These are phyloP conservation scores for Falco punctatus DNA, from an alignment of 2,113 vertebrate genomes.

Conservation along the genomic window DNA sequence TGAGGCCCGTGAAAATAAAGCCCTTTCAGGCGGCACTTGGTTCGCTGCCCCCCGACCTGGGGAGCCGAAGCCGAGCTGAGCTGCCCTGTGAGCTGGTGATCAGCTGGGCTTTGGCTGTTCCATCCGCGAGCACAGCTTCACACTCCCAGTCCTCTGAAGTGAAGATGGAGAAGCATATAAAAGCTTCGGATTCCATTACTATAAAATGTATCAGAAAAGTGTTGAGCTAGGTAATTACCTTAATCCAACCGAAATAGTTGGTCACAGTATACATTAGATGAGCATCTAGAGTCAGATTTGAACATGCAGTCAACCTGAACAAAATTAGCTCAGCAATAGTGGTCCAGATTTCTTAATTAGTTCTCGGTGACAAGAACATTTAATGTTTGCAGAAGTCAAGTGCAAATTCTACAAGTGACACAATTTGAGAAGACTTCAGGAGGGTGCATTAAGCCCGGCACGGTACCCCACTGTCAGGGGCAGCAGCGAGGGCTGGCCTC, in stretches of 20 bases:
- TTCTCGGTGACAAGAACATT: slow-evolving; percentile 68
- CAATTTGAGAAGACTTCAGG: slow-evolving; percentile 17
- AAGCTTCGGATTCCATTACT: slow-evolving; percentile 64
- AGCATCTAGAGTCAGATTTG: slow-evolving; percentile 76
- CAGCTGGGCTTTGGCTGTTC: not conserved
- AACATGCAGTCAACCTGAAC: slow-evolving; percentile 81
- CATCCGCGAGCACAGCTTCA: slow-evolving; percentile 11
- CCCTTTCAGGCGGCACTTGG: not conserved
- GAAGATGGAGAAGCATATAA: slow-evolving; percentile 55
- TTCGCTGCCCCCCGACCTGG: not conserved
- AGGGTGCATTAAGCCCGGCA: slow-evolving; percentile 21
- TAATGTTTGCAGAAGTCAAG: slow-evolving; percentile 76
- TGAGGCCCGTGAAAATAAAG: not conserved
- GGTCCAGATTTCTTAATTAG: slow-evolving; percentile 80
- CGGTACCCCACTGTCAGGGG: slow-evolving; percentile 30
- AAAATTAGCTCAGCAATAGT: slow-evolving; percentile 71
- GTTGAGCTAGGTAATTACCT: slow-evolving; percentile 74
- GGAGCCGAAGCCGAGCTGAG: not conserved
- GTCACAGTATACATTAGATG: slow-evolving; percentile 66
- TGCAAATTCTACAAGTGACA: slow-evolving; percentile 66
- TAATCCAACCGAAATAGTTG: slow-evolving; percentile 70
- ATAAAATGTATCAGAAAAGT: slow-evolving; percentile 63
- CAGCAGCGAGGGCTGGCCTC: slow-evolving; percentile 21
- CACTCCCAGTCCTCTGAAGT: slow-evolving; percentile 18
- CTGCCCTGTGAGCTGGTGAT: not conserved